Evolutionary conservation across 2,888 invertebrate species (phyloP).

Genomic region (Pristionchus exspectatus): DNA sequence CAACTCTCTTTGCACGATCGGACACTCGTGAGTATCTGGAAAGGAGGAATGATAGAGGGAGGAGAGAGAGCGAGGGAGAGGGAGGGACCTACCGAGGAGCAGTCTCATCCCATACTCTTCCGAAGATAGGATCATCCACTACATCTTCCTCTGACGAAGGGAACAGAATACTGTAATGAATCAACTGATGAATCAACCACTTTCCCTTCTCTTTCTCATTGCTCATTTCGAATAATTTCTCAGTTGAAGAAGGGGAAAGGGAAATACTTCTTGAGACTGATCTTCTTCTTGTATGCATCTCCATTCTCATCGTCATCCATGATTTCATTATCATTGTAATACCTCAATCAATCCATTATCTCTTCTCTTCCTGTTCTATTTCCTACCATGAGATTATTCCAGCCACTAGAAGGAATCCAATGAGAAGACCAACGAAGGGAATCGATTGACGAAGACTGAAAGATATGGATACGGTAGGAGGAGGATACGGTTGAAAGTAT

Average conservation of each 20-base stretch:
- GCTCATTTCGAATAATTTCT: not conserved
- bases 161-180: constrained; percentile 36
- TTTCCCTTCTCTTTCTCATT: not conserved
- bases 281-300: constrained; percentile 32
- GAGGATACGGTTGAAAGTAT: not conserved
- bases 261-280: not conserved
- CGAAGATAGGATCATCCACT: constrained; percentile 47
- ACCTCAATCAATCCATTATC: not conserved
- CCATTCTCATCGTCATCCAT: not conserved
- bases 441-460: constrained; percentile 50
- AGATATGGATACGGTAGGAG: not conserved
- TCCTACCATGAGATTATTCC: constrained; percentile 29
- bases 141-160: constrained; percentile 3
- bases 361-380: not conserved
- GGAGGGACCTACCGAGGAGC: constrained; percentile 19
- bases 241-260: not conserved
- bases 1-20: not conserved
- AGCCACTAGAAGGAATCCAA: not conserved
- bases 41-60: not conserved
- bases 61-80: not conserved
- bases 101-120: not conserved
- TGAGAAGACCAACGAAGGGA: constrained; percentile 33
- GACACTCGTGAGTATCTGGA: constrained; percentile 43
- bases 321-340: constrained; percentile 37
- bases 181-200: not conserved